Percentiles rank a stretch among this genome's conserved stretches.
Conservation (phyloP, 2,888 invertebrate species). For the Salticus scenicus region DNA sequence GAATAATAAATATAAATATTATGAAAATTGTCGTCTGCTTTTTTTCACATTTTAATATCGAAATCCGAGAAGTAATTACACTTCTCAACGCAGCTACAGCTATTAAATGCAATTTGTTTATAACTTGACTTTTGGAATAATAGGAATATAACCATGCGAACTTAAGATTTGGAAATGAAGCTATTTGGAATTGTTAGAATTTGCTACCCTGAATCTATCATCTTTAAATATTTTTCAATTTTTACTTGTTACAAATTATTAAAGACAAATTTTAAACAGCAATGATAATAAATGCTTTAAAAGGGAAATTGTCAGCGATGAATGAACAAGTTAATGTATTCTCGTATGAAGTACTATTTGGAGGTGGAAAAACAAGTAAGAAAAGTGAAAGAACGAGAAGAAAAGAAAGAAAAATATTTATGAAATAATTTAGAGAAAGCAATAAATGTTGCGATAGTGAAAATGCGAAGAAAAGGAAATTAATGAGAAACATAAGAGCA, state of each 20-base stretch:
- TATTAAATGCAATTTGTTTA: too few relatives aligned
- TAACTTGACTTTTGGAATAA: too few relatives aligned
- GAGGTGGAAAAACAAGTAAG: not conserved
- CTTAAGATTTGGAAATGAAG: too few relatives aligned
- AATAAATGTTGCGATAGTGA: not conserved
- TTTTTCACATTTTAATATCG: too few relatives aligned
- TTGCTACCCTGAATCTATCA: too few relatives aligned
- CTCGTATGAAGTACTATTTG: not conserved
- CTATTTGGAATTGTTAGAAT: too few relatives aligned
- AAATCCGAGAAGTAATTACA: too few relatives aligned
- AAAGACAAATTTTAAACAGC: not conserved
- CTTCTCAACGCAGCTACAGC: too few relatives aligned
- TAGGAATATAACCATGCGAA: too few relatives aligned
- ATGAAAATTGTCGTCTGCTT: too few relatives aligned
- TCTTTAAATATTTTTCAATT: too few relatives aligned
- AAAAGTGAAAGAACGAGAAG: slow-evolving; percentile 4
- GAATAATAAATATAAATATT: too few relatives aligned
- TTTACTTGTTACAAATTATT: not conserved
- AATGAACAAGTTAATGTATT: not conserved
- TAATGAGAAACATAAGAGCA: not conserved
- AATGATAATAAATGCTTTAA: not conserved
- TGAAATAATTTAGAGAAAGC: not conserved
- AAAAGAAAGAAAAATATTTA: not conserved
- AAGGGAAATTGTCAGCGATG: not conserved
- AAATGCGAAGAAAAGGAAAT: not conserved